Evolutionary conservation across 1,140 invertebrate species (phyloP).

Genomic region (Triops cancriformis): DNA sequence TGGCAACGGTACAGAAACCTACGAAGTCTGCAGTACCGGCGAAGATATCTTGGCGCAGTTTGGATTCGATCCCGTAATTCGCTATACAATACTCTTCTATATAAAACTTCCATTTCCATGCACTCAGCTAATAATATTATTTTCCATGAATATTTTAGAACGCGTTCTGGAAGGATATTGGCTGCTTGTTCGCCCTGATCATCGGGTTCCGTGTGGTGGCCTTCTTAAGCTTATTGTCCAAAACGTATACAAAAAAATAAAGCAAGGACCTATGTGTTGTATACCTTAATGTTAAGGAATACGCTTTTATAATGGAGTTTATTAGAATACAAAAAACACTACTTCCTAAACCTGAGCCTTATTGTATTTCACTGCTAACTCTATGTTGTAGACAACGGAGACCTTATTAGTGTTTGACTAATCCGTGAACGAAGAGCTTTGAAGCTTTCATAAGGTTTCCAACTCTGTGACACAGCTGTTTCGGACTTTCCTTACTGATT

Average conservation of each 20-base stretch:
- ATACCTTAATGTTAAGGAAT: neutral
- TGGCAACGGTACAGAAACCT: slow-evolving; percentile 61
- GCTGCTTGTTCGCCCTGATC: slow-evolving; percentile 58
- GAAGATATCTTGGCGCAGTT: slow-evolving; percentile 22
- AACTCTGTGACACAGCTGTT: neutral
- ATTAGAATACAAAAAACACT: neutral
- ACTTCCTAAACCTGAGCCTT: neutral
- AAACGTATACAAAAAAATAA: slow-evolving; percentile 32
- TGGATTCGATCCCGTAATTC: slow-evolving; percentile 27
- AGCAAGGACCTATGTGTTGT: neutral
- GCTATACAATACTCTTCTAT: slow-evolving; percentile 22
- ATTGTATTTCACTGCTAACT: neutral
- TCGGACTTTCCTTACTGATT: neutral
- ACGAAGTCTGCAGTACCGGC: slow-evolving; percentile 37
- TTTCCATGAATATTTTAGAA: slow-evolving; percentile 42
- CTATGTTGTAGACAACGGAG: neutral
- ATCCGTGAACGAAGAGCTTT: neutral
- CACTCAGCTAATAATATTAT: slow-evolving; percentile 22
- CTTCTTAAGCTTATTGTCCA: slow-evolving; percentile 56
- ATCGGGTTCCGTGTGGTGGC: slow-evolving; percentile 66
- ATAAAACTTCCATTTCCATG: slow-evolving; percentile 26
- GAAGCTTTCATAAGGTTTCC: neutral
- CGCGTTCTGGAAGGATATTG: slow-evolving; percentile 61
- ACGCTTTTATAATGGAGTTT: neutral
- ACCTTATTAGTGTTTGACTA: neutral